These are phyloP conservation scores for Amphiprion clarkii DNA, from an alignment of 2,797 vertebrate genomes.

Conservation along the genomic window DNA sequence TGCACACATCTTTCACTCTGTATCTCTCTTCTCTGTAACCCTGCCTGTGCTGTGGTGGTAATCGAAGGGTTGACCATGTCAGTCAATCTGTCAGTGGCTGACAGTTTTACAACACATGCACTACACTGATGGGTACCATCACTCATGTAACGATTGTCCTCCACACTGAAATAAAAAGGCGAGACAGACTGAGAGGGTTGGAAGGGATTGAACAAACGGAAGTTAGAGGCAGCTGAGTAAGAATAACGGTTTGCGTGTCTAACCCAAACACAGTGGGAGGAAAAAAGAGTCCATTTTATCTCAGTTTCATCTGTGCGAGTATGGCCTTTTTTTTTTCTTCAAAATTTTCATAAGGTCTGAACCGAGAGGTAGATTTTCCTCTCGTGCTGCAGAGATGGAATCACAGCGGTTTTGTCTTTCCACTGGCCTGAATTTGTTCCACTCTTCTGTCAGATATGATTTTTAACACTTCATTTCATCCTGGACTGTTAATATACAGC, in stretches of 20 bases:
- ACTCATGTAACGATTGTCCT: conserved; percentile 82
- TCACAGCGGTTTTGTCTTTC: conserved; percentile 66
- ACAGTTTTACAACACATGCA: conserved; percentile 90
- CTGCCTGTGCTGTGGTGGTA: conserved; percentile 59
- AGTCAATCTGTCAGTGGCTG: conserved; percentile 87
- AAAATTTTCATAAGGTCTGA: conserved; percentile 47
- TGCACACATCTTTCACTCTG: conserved; percentile 1
- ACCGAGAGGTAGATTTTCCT: conserved; percentile 62
- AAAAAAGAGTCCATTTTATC: conserved; percentile 41
- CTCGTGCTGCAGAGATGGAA: conserved; percentile 57
- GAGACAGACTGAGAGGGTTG: conserved; percentile 75
- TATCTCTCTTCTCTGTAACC: conserved; percentile 31
- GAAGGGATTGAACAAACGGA: conserved; percentile 53
- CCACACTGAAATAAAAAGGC: conserved; percentile 68
- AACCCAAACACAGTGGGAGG: conserved; percentile 29
- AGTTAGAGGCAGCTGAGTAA: conserved; percentile 43
- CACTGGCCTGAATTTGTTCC: conserved; percentile 73
- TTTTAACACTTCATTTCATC: conserved; percentile 64
- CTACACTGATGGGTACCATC: conserved; percentile 85
- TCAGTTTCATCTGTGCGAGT: conserved; percentile 26
- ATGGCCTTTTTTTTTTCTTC: conserved; percentile 3
- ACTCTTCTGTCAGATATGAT: conserved; percentile 54
- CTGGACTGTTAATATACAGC: conserved; percentile 45
- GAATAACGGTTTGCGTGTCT: conserved; percentile 54
- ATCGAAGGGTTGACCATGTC: conserved; percentile 84